Percentiles rank a stretch among this genome's conserved stretches.
Evolutionary conservation across 2,888 invertebrate species (phyloP).

Genomic region (Drosophila atroscutellata): DNA sequence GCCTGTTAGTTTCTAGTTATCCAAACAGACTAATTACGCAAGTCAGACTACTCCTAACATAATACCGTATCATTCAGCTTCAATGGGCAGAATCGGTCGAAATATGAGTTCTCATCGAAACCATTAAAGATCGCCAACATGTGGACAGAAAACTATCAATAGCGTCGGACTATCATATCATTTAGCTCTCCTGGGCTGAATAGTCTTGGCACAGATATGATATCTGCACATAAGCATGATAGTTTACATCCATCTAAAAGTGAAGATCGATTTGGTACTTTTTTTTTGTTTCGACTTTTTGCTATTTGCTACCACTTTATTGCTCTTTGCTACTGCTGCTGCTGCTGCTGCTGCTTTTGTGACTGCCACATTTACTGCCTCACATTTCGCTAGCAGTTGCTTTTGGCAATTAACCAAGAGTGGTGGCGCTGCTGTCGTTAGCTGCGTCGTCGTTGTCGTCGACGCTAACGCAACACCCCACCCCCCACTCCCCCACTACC

Average conservation of each 20-base stretch:
- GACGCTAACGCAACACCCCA: neutral
- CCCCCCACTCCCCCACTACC: constrained; percentile 1
- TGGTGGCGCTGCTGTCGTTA: constrained; percentile 44
- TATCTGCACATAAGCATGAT: neutral
- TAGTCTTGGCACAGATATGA: neutral
- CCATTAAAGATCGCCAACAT: neutral
- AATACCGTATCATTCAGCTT: neutral
- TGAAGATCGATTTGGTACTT: constrained; percentile 2
- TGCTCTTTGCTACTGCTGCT: neutral
- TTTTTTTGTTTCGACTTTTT: neutral
- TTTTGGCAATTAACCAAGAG: constrained; percentile 79
- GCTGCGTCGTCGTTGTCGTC: constrained; percentile 6
- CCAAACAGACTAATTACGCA: neutral
- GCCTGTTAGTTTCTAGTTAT: neutral
- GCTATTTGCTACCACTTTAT: neutral
- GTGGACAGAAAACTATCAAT: neutral
- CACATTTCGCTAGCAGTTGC: constrained; percentile 44
- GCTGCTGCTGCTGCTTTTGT: neutral
- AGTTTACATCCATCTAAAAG: neutral
- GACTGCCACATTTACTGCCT: constrained; percentile 27
- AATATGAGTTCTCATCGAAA: neutral
- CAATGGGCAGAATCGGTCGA: neutral
- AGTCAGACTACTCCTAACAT: neutral
- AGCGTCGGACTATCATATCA: too few relatives aligned
- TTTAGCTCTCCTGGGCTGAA: too few relatives aligned